Evolutionary conservation across 2,797 vertebrate genomes (phyloP).

Genomic region (Parauchenoglanis punctatus): DNA sequence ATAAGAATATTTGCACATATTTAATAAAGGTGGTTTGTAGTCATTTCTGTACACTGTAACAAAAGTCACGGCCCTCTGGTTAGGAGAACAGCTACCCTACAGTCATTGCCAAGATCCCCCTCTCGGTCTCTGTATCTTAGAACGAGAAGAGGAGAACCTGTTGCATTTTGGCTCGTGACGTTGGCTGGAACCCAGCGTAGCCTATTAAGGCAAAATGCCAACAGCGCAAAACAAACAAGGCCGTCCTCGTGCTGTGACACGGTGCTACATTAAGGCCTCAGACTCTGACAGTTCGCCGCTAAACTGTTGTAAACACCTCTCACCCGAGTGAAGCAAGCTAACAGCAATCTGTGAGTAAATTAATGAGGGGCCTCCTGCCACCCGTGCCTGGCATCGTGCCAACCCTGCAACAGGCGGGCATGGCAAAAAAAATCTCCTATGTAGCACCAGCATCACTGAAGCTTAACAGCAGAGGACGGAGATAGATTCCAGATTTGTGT

Average conservation of each 20-base stretch:
- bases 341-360: conserved; percentile 75
- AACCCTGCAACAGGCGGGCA: conserved; percentile 73
- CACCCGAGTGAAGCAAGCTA: conserved; percentile 71
- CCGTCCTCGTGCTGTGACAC: conserved; percentile 56
- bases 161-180: conserved; percentile 60
- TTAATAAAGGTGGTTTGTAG: neutral
- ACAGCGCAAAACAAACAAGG: conserved; percentile 66
- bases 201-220: conserved; percentile 70
- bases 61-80: neutral
- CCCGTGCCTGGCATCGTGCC: conserved; percentile 76
- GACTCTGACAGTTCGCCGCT: conserved; percentile 73
- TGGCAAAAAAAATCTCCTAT: conserved; percentile 24
- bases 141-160: conserved; percentile 36
- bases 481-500: conserved; percentile 76
- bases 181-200: conserved; percentile 73
- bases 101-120: neutral
- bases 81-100: neutral
- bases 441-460: conserved; percentile 33
- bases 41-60: neutral
- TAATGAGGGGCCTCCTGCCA: conserved; percentile 70
- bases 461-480: conserved; percentile 46
- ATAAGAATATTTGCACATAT: neutral
- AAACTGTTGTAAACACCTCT: conserved; percentile 74
- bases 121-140: neutral
- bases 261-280: conserved; percentile 73